Base-by-base conservation (phyloP, 1,140 invertebrate genomes). In the Thaumetopoea pityocampa region DNA sequence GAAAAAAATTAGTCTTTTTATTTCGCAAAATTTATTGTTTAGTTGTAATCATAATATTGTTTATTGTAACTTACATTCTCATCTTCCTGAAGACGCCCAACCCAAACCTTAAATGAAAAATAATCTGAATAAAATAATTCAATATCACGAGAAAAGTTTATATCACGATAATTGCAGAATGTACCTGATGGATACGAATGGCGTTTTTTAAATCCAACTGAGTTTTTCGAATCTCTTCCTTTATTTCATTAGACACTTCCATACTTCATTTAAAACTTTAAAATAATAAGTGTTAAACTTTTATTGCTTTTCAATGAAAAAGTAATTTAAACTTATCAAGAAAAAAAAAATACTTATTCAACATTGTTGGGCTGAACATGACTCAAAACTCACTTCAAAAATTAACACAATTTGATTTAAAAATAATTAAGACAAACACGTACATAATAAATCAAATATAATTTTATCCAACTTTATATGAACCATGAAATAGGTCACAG, bases 161-260 rank as follows among this genome's bases (percentile, higher is more conserved):
- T n/a, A n/a, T n/a, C n/a, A n/a, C n/a, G n/a, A n/a, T n/a, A n/a
- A n/a, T n/a, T n/a, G n/a, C n/a, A n/a, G n/a, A n/a, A n/a, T n/a
- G n/a, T n/a, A 90, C 90, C 88, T 91, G 89, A 85, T 91, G 90
- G 81, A 89, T 81, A 61, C 86, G 78, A 67, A 91, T 90, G 46
- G 89, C 89, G 71, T 88, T 87, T 87, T 88, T 90, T 68, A 91
- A 81, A 54, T 90, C 88, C 46, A 81, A 85, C 77, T 91, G 90
- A 59, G 88, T 88, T 56, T 80, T 78, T 27, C 86, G 72, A 67
- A 91, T 90, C 61, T 90, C 88, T 68, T 87, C 85, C 56, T 89
- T 88, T 64, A 91, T 82, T 65, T 88, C 85, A 67, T 88, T 89
- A 28, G 88, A 88, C 59, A 91, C 88, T 85, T 90, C 89, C 87